phyloP scores from a whole-genome alignment of 2,888 invertebrate species.

The Bombyx huttoni region DNA sequence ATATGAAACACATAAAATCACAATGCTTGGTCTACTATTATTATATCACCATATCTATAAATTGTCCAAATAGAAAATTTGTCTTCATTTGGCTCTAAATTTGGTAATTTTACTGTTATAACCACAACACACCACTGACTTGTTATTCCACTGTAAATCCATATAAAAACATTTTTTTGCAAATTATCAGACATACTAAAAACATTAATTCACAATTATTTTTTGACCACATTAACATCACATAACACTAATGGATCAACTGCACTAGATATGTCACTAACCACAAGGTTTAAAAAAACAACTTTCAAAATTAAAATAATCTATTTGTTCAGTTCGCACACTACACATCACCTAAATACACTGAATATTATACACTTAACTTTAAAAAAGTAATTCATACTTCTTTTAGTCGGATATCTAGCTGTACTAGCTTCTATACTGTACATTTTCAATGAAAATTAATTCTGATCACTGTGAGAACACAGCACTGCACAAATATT shows the following conservation, averaged over 20 bases:
- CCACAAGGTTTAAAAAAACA: constrained; percentile 67
- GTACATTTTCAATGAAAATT: constrained; percentile 32
- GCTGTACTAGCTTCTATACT: constrained; percentile 33
- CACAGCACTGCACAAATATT: constrained; percentile 52
- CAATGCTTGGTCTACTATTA: no score
- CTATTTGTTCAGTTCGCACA: constrained; percentile 65
- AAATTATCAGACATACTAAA: not conserved
- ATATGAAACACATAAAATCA: no score
- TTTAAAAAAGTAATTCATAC: constrained; percentile 38
- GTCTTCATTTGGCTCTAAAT: no score
- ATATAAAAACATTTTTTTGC: not conserved
- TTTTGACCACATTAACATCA: constrained; percentile 5
- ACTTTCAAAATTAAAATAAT: constrained; percentile 57
- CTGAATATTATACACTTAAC: constrained; percentile 53
- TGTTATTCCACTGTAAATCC: not conserved
- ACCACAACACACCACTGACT: constrained; percentile 1
- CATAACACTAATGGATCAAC: constrained; percentile 9
- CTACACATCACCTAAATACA: constrained; percentile 68
- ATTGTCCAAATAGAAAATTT: no score
- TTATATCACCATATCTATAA: no score
- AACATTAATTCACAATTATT: not conserved
- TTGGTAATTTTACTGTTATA: not conserved
- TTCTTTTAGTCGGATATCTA: constrained; percentile 23
- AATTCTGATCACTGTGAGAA: constrained; percentile 52
- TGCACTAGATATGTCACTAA: constrained; percentile 34